These are phyloP conservation scores for Heterohyrax brucei DNA, from an alignment of 2,797 vertebrate genomes.

Conservation along the genomic window DNA sequence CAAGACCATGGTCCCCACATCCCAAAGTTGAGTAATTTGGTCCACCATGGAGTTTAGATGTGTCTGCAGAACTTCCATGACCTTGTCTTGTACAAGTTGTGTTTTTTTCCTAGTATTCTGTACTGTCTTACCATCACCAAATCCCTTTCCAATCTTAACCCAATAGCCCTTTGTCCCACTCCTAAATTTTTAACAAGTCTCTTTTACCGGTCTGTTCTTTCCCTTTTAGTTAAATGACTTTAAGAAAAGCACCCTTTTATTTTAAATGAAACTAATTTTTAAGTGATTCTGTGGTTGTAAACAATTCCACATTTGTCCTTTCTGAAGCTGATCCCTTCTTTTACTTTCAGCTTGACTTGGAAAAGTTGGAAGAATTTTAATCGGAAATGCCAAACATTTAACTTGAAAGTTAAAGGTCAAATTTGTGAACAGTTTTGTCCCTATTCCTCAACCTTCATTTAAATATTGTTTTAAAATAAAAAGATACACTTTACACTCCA, in stretches of 20 bases:
- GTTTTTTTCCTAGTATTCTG: too few relatives aligned
- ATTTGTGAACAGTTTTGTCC: neutral
- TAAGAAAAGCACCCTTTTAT: neutral
- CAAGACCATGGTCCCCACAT: too few relatives aligned
- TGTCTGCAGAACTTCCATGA: too few relatives aligned
- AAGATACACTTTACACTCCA: neutral
- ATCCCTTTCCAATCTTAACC: too few relatives aligned
- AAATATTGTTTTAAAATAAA: neutral
- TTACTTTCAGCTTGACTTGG: neutral
- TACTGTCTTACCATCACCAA: too few relatives aligned
- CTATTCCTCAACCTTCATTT: neutral
- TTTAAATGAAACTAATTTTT: neutral
- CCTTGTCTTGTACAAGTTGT: too few relatives aligned
- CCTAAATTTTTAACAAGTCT: neutral
- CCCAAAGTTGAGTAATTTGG: too few relatives aligned
- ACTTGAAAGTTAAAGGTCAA: neutral
- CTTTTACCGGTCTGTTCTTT: neutral
- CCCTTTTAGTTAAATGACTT: neutral
- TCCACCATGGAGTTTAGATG: too few relatives aligned
- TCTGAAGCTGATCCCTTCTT: neutral
- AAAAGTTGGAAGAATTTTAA: neutral
- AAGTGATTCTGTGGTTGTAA: constrained; percentile 10
- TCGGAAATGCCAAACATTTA: neutral
- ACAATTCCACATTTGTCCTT: neutral
- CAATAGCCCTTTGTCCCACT: too few relatives aligned